Conservation (phyloP, 2,797 vertebrate species). For the Etheostoma nigrum region DNA sequence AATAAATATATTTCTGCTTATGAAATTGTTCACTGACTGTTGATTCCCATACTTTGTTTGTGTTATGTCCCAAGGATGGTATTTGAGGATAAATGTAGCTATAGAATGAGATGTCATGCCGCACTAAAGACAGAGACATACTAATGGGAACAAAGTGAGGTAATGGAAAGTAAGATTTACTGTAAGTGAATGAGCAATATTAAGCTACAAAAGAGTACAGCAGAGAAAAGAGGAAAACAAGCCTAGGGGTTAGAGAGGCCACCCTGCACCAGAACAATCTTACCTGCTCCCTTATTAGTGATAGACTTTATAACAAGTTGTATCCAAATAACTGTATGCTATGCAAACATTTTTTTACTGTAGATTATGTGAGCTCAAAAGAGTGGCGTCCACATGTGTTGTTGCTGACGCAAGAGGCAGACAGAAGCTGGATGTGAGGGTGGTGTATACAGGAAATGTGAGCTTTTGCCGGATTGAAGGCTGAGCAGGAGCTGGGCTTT, state of each 20-base stretch:
- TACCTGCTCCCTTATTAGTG: conserved; percentile 2
- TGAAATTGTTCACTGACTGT: conserved; percentile 57
- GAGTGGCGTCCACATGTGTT: conserved; percentile 23
- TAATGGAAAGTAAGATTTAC: conserved; percentile 4
- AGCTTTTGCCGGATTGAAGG: conserved; percentile 69
- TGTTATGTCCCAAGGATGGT: conserved; percentile 13
- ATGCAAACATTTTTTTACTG: conserved; percentile 8
- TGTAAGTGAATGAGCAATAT: neutral
- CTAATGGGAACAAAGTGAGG: neutral
- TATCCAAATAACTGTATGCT: conserved; percentile 9
- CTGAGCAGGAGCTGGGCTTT: conserved; percentile 67
- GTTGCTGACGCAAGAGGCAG: conserved; percentile 20
- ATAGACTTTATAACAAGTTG: neutral
- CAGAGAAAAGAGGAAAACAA: neutral
- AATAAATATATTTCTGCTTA: conserved; percentile 83
- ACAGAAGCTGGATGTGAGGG: conserved; percentile 59
- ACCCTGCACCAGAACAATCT: neutral
- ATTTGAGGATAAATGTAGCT: neutral
- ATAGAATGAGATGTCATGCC: neutral
- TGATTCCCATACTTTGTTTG: conserved; percentile 48
- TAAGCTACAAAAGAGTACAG: neutral
- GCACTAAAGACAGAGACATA: neutral
- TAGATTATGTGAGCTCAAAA: conserved; percentile 14
- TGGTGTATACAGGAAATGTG: conserved; percentile 76
- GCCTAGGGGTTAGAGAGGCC: neutral